These are phyloP conservation scores for Charaxes varanes DNA, from an alignment of 1,140 invertebrate genomes.

Conservation along the genomic window DNA sequence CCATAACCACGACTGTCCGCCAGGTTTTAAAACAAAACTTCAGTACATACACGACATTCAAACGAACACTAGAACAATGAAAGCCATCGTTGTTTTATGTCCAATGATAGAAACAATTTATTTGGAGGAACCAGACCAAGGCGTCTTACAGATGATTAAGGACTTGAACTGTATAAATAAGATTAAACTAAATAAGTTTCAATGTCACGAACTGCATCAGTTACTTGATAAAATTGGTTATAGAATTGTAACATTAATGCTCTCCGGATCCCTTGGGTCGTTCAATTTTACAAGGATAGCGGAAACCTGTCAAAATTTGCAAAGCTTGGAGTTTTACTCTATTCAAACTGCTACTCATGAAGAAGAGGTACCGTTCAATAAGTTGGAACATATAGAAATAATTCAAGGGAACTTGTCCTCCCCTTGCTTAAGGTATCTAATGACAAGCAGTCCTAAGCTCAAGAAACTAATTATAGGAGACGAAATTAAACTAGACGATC, in stretches of 20 bases:
- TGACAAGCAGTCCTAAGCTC: constrained; percentile 75
- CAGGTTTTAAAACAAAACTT: constrained; percentile 74
- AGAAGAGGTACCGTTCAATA: constrained; percentile 75
- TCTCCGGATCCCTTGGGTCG: constrained; percentile 74
- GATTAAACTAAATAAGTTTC: constrained; percentile 78
- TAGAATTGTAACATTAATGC: constrained; percentile 76
- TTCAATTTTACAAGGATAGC: constrained; percentile 77
- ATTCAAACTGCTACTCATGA: constrained; percentile 75
- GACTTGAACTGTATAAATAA: constrained; percentile 70
- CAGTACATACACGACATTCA: constrained; percentile 78
- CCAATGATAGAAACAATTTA: constrained; percentile 77
- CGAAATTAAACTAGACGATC: constrained; percentile 76
- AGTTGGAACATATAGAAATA: constrained; percentile 77
- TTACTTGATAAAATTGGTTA: constrained; percentile 74
- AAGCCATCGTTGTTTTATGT: constrained; percentile 75
- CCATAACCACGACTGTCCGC: constrained; percentile 68
- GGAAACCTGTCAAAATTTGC: constrained; percentile 73
- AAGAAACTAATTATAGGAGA: constrained; percentile 78
- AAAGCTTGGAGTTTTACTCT: constrained; percentile 77
- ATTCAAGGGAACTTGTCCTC: constrained; percentile 75
- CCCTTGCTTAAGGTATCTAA: constrained; percentile 74
- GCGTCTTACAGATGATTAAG: constrained; percentile 71
- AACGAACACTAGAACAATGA: constrained; percentile 74
- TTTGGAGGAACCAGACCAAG: constrained; percentile 75
- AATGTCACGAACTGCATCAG: constrained; percentile 75